Evolutionary conservation across 2,797 vertebrate species (phyloP).

Genomic region (Clarias platycephalus): DNA sequence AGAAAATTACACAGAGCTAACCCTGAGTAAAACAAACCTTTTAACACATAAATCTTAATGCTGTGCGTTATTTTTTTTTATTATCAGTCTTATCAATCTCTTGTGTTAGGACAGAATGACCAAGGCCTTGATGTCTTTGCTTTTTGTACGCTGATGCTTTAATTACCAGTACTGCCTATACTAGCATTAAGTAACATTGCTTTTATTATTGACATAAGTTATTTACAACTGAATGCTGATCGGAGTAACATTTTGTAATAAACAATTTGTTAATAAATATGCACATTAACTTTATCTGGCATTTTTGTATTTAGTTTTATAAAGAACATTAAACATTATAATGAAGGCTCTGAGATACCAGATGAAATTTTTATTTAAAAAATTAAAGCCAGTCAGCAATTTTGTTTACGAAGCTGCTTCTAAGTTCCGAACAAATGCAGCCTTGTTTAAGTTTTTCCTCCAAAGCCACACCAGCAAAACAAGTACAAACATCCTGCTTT

Average conservation of each 20-base stretch:
- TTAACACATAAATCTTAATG: neutral
- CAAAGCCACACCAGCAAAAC: neutral
- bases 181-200: neutral
- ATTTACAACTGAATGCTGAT: constrained; percentile 14
- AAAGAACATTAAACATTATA: neutral
- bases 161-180: constrained; percentile 24
- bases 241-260: constrained; percentile 32
- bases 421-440: neutral
- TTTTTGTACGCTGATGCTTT: constrained; percentile 7
- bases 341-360: neutral
- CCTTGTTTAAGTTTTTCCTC: neutral
- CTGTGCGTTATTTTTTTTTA: neutral
- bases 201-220: constrained; percentile 25
- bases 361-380: neutral
- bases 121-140: constrained; percentile 10
- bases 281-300: constrained; percentile 2
- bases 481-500: neutral
- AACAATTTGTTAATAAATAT: constrained; percentile 41
- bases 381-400: neutral
- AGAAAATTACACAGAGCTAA: neutral
- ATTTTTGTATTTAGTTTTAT: neutral
- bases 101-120: constrained; percentile 1
- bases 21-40: neutral
- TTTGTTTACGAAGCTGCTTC: neutral
- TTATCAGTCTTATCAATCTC: neutral